Evolutionary conservation across 2,888 invertebrate genomes (phyloP).

Genomic region (Rhamnusium bicolor): DNA sequence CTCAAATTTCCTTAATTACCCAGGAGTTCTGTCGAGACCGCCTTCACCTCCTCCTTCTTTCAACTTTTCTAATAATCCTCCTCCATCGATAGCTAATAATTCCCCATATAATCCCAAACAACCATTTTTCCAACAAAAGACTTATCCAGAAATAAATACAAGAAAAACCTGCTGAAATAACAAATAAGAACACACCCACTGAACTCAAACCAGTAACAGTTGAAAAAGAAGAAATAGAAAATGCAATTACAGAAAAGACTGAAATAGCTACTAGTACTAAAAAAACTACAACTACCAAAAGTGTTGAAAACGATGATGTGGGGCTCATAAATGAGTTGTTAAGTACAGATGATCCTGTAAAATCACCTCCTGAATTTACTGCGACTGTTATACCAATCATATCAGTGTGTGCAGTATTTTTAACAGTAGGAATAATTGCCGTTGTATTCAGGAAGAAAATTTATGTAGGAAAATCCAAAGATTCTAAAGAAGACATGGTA

Average conservation of each 20-base stretch:
- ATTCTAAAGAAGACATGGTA: constrained; percentile 84
- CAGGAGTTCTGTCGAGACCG: constrained; percentile 57
- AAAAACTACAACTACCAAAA: constrained; percentile 23
- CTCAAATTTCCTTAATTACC: constrained; percentile 46
- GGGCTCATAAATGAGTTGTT: constrained; percentile 49
- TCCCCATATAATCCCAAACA: constrained; percentile 52
- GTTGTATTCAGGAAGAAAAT: constrained; percentile 83
- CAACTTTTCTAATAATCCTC: constrained; percentile 42
- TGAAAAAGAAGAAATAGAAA: constrained; percentile 29
- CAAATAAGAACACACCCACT: constrained; percentile 39
- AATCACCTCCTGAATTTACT: constrained; percentile 74
- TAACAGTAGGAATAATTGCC: constrained; percentile 79
- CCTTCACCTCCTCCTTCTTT: constrained; percentile 49
- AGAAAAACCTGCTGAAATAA: constrained; percentile 4
- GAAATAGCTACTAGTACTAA: constrained; percentile 40
- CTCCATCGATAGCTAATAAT: constrained; percentile 56
- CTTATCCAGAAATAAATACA: constrained; percentile 58
- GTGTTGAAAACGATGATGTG: constrained; percentile 30
- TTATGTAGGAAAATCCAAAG: constrained; percentile 77
- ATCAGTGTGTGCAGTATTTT: constrained; percentile 80
- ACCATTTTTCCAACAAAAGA: constrained; percentile 59
- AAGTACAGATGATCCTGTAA: constrained; percentile 66
- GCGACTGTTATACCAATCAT: constrained; percentile 82
- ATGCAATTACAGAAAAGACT: constrained; percentile 35
- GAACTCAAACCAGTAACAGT: constrained; percentile 46